These are phyloP conservation scores for Diabrotica virgifera DNA, from an alignment of 1,140 invertebrate species.

Conservation along the genomic window DNA sequence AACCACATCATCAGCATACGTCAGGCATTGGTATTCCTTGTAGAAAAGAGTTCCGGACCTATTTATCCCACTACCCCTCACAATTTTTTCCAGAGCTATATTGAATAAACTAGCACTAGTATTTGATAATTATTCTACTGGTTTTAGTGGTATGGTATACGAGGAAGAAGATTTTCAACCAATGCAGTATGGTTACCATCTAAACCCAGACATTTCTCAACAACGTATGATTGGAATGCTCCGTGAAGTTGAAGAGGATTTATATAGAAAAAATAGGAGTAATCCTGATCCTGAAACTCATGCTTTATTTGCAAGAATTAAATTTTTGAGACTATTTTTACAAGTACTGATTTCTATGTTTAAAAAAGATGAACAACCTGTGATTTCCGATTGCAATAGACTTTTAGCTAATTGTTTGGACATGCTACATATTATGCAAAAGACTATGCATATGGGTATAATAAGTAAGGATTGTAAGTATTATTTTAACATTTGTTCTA, in stretches of 20 bases:
- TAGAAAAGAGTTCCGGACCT: no score
- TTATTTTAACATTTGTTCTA: background rate
- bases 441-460: conserved; percentile 71
- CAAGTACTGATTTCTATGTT: conserved; percentile 70
- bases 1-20: no score
- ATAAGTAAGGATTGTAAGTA: conserved; percentile 53
- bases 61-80: no score
- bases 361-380: conserved; percentile 56
- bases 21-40: no score
- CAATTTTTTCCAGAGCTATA: no score
- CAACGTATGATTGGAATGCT: conserved; percentile 77
- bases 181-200: conserved; percentile 86
- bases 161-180: conserved; percentile 97
- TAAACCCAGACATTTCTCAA: conserved; percentile 78
- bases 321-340: conserved; percentile 82
- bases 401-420: conserved; percentile 68
- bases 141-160: conserved; percentile 72
- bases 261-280: conserved; percentile 70
- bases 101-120: no score
- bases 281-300: conserved; percentile 55
- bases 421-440: conserved; percentile 75
- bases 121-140: background rate
- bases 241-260: conserved; percentile 88
- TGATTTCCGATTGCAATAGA: conserved; percentile 63
- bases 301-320: conserved; percentile 76